Evolutionary conservation across 2,113 vertebrate genomes (phyloP).

Genomic region (Limanda limanda): DNA sequence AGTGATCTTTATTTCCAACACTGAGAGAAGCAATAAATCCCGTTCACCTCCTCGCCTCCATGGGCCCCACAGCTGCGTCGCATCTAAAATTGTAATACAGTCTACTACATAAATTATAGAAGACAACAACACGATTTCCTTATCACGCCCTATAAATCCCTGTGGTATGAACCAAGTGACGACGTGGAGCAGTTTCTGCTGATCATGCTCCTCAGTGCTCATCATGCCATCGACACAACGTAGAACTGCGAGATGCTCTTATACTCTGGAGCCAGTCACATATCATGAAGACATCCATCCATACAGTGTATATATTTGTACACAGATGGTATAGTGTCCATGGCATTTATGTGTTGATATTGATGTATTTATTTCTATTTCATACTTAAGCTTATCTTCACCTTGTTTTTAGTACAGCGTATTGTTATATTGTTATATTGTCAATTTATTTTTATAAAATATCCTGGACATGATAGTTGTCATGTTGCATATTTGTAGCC

Average conservation of each 20-base stretch:
- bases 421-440: too few species aligned
- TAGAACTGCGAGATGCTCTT: conserved; percentile 47
- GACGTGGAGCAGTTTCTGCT: conserved; percentile 46
- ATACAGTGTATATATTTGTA: background rate
- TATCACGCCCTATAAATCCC: conserved; percentile 78
- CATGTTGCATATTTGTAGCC: too few species aligned
- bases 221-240: conserved; percentile 52
- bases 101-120: conserved; percentile 75
- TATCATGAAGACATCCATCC: background rate
- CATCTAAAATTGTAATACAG: conserved; percentile 63
- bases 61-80: conserved; percentile 33
- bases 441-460: background rate
- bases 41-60: conserved; percentile 45
- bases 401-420: too few species aligned
- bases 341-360: too few species aligned
- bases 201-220: conserved; percentile 62
- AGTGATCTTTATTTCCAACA: conserved; percentile 64
- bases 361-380: too few species aligned
- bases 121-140: conserved; percentile 75
- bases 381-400: too few species aligned
- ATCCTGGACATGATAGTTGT: too few species aligned
- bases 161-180: conserved; percentile 37
- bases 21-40: conserved; percentile 61
- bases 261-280: conserved; percentile 5
- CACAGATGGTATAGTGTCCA: too few species aligned